Conservation (phyloP, 2,888 invertebrate species). For the Brachyptera risi region DNA sequence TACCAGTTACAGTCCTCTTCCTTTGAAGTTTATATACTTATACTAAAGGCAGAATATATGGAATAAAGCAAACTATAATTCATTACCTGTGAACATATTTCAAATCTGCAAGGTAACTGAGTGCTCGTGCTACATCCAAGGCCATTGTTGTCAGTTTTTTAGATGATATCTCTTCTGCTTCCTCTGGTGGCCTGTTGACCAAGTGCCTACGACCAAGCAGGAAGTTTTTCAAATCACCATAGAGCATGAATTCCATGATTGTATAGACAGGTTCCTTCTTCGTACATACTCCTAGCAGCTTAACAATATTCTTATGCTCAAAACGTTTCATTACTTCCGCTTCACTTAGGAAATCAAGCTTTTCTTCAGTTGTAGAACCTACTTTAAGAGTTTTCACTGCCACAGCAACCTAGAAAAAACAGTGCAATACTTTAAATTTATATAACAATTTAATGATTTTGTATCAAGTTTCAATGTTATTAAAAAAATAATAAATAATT, state of each 20-base stretch:
- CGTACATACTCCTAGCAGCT: conserved; percentile 80
- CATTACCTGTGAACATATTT: conserved; percentile 77
- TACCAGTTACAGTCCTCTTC: too few relatives aligned
- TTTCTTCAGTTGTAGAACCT: conserved; percentile 78
- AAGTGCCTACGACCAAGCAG: conserved; percentile 79
- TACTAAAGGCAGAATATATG: too few relatives aligned
- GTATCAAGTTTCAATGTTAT: too few relatives aligned
- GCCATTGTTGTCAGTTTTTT: conserved; percentile 81
- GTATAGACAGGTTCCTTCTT: conserved; percentile 83
- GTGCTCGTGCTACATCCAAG: conserved; percentile 79
- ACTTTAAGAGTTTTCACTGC: conserved; percentile 87
- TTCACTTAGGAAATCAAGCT: conserved; percentile 86
- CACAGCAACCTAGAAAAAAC: conserved; percentile 54
- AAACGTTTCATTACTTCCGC: conserved; percentile 93
- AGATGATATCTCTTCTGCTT: conserved; percentile 72
- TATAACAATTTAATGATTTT: too few relatives aligned
- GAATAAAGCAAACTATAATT: too few relatives aligned
- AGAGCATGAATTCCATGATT: conserved; percentile 92
- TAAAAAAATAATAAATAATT: too few relatives aligned
- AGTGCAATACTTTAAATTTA: too few relatives aligned
- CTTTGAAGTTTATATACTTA: too few relatives aligned
- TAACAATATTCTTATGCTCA: conserved; percentile 83
- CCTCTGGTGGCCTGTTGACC: conserved; percentile 58
- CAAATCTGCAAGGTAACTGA: conserved; percentile 76
- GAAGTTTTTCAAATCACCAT: conserved; percentile 86